Evolutionary conservation across 2,113 vertebrate genomes (phyloP), one percentile per base, ranked within the genome.

Genomic region (Thymallus thymallus): DNA sequence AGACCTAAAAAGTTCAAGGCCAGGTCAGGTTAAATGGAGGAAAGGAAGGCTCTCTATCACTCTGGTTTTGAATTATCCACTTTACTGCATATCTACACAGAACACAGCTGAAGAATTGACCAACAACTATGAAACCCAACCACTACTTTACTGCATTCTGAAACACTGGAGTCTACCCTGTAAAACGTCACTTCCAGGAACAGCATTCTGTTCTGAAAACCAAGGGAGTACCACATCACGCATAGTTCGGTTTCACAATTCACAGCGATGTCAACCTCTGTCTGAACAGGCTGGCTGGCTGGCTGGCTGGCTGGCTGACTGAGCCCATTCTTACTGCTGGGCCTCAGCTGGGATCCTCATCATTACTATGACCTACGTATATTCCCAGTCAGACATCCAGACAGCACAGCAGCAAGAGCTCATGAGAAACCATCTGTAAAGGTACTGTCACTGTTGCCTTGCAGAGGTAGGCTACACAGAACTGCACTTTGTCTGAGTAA

Each of bases 301-400:
- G 32, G 1, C 35, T 35, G 7, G 0, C 35, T 35, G 35, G 0
- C 7, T 9, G 32, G 1, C 32, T 69, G 51, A 48, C 68, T 76
- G 60, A 76, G 75, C 20, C 72, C 56, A 67, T 76, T 76, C 66
- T 81, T 84, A 77, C 80, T 23, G 75, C 69, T 51, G 79, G 71
- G 75, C 82, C 69, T 26, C 41, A 63, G 75, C 84, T 90, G 90
- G 29, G 72, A 82, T 82, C 88, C 81, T 91, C 90, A 88, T 90
- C 86, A 85, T 68, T 77, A 85, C 71, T 9, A 46, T 86, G 80
- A 83, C 82, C 81, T 84, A 88, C n/a, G n/a, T n/a, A n/a, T 80
- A 86, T 88, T 86, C 73, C 35, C 35, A 35, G 35, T 67, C 60
- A 80, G 76, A 73, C 26, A 70, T 51, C 71, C 70, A 79, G 64